Evolutionary conservation across 2,888 invertebrate genomes (phyloP), one percentile per base, ranked within the genome.

Genomic region (Dascillus cervinus): DNA sequence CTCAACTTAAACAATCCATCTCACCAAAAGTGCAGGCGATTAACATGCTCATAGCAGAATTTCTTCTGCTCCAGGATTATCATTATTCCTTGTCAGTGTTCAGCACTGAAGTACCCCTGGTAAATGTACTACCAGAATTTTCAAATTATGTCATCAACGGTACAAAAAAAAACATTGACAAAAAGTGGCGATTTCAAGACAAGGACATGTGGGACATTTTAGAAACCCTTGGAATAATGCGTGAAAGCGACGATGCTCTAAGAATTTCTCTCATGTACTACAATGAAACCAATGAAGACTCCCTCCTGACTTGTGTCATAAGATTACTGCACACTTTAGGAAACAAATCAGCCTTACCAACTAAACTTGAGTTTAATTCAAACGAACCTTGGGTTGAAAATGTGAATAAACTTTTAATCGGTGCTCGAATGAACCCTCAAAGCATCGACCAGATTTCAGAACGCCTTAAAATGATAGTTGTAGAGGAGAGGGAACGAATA

Each of bases 41-140:
- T 8, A 75, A 76, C 54, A 67, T 77, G 26, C 57, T 78, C 13
- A 63, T 78, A 23, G 73, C 72, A 4, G 78, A 78, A 56, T 77
- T 74, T 60, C 62, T 78, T 29, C 46, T 76, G 19, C 61, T 66
- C 28, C 61, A 75, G 66, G 66, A 73, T 14, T 74, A 72, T 47
- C 69, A 64, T 42, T 77, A 75, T 50, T 68, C 71, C 3, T 55
- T 77, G 2, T 76, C 76, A 2, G 71, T 77, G 25, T 77, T 77
- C 52, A 62, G 71, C 25, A 72, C 75, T 3, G 78, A 78, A 59
- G 73, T 76, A 30, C 73, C 72, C 0, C 49, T 71, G 19, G 60
- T 67, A 11, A 71, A 69, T 44, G 69, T 69, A 62, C 60, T 72
- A 36, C 71, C 72, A 46, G 64, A 64, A 8, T 68, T 66, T 39